Conservation (phyloP, 1,140 invertebrate genomes). For the Mizuhopecten yessoensis region DNA sequence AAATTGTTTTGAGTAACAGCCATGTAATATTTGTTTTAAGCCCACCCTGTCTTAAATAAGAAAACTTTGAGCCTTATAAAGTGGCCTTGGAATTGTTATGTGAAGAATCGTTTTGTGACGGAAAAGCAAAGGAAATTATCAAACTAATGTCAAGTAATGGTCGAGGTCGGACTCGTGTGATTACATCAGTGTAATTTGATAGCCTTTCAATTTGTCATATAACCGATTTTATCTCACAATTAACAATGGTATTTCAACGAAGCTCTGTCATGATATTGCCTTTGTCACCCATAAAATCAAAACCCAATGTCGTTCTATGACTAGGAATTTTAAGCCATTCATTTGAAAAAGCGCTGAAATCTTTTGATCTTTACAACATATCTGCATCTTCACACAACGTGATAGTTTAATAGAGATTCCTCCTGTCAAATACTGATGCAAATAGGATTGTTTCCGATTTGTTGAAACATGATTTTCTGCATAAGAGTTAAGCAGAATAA, state of each 20-base stretch:
- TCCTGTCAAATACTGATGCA: neutral
- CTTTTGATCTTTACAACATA: neutral
- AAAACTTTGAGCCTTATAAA: neutral
- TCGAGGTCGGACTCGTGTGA: neutral
- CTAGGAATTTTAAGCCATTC: neutral
- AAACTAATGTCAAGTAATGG: neutral
- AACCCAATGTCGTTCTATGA: neutral
- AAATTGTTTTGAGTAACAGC: neutral
- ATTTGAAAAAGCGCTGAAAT: neutral
- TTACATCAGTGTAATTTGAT: neutral
- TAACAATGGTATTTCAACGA: neutral
- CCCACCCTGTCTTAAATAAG: neutral
- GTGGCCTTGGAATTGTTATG: neutral
- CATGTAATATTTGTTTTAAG: neutral
- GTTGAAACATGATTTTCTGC: neutral
- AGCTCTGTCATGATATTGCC: neutral
- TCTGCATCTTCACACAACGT: neutral
- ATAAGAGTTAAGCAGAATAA: neutral
- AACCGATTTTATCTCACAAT: neutral
- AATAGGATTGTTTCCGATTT: slow-evolving; percentile 26
- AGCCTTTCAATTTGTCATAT: neutral
- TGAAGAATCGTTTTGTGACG: neutral
- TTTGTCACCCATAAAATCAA: slow-evolving; percentile 4
- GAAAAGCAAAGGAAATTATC: neutral
- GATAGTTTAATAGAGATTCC: neutral